Evolutionary conservation across 2,113 vertebrate species (phyloP), one percentile per base, ranked within the genome.

Genomic region (Ceyx margarethae): DNA sequence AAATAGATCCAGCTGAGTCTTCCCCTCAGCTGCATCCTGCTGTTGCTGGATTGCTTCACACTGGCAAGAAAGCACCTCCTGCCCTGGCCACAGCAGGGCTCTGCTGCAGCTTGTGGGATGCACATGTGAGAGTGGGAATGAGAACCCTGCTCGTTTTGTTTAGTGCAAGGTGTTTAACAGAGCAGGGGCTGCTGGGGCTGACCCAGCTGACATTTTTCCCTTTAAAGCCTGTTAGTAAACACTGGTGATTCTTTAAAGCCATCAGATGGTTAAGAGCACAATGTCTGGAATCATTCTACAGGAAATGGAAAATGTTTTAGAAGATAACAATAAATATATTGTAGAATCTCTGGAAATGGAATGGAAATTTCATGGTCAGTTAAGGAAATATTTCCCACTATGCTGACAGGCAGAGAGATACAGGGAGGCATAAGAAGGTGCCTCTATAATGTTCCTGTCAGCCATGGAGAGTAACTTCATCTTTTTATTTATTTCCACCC

Each of bases 401-500:
- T 1, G 4, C 43, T 64, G 43, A 67, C 53, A 83, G 45, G n/a
- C 31, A 50, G 28, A 94, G 50, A 71, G 45, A 81, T 43, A 68
- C 62, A 81, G 13, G 33, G n/a, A 71, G 42, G 50, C 37, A 58
- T 50, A 56, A 53, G 8, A 33, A 78, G 29, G 22, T 42, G 57
- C 15, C 15, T 57, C 43, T 53, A 6, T 22, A 45, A 58, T 16
- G 17, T 20, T 94, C 43, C 71, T 87, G 75, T 85, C 56, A 94
- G 54, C 46, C 2, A 1, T 11, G 20, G 60, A 71, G 48, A 46
- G 85, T 58, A 80, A 74, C 43, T 78, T 79, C 35, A 72, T 80
- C 51, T 80, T 80, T 66, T 88, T 78, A 64, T 92, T 95, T 95
- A 72, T 85, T 91, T 89, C 31, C 31, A 85, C 37, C 54, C 43